phyloP scores from a whole-genome alignment of 1,140 invertebrate species.

The Calliopsis andreniformis region DNA sequence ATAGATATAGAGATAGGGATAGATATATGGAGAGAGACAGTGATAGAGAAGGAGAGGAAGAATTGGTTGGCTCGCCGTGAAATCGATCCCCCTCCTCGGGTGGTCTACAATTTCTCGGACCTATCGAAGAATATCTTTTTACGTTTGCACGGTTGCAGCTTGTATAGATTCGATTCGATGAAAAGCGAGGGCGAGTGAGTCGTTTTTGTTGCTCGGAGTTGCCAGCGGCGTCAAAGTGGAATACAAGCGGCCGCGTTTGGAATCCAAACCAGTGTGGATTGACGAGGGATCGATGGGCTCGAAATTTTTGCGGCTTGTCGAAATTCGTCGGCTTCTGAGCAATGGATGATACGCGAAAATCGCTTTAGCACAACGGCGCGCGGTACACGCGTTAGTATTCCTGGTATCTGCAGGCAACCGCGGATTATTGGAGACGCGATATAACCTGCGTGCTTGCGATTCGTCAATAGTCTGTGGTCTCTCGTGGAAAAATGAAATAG shows the following conservation, averaged over 20 bases:
- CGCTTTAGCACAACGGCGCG: not conserved
- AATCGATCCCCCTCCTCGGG: conserved; percentile 29
- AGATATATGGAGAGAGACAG: not conserved
- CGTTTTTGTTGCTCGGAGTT: not conserved
- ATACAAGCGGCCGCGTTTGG: not conserved
- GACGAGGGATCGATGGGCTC: not conserved
- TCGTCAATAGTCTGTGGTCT: not conserved
- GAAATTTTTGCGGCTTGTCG: conserved; percentile 40
- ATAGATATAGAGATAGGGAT: not conserved
- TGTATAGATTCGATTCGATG: not conserved
- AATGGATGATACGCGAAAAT: conserved; percentile 33
- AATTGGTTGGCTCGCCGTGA: conserved; percentile 8
- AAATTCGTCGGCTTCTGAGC: conserved; percentile 29
- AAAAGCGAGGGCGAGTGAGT: not conserved
- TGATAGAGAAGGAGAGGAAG: not conserved
- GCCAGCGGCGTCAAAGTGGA: not conserved
- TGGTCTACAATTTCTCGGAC: not conserved
- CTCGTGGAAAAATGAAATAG: no score
- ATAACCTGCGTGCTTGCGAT: not conserved
- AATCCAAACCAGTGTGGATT: conserved; percentile 1
- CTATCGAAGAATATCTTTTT: not conserved
- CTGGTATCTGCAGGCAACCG: conserved; percentile 2
- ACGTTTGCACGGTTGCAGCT: not conserved
- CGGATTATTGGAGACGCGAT: conserved; percentile 11
- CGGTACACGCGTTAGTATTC: conserved; percentile 10